These are phyloP conservation scores for Hyposmocoma kahamanoa DNA, from an alignment of 1,140 invertebrate genomes.

Conservation along the genomic window DNA sequence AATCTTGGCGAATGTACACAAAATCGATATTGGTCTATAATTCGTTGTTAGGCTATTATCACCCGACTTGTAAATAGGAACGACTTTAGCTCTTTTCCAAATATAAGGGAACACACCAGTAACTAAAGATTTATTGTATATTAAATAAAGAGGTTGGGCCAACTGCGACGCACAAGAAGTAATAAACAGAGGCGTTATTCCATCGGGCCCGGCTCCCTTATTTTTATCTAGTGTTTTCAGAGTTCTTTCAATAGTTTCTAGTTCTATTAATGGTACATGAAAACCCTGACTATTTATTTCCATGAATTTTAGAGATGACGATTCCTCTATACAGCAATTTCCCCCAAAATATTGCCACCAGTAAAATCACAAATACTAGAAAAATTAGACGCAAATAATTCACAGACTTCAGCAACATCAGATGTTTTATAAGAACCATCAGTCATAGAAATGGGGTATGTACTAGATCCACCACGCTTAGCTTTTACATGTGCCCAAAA, in stretches of 20 bases:
- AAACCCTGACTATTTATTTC: neutral
- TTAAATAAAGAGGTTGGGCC: slow-evolving; percentile 5
- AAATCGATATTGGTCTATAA: slow-evolving; percentile 27
- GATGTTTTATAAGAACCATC: neutral
- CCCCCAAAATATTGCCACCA: neutral
- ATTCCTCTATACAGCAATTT: neutral
- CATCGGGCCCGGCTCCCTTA: slow-evolving; percentile 12
- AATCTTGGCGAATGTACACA: slow-evolving; percentile 19
- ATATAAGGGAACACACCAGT: slow-evolving; percentile 13
- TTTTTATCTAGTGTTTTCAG: slow-evolving; percentile 3
- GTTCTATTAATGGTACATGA: neutral
- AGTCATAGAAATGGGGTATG: slow-evolving; percentile 2
- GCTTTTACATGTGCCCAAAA: slow-evolving; percentile 18
- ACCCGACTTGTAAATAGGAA: slow-evolving; percentile 21
- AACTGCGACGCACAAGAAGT: neutral
- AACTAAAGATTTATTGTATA: slow-evolving; percentile 15
- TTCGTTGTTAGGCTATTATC: slow-evolving; percentile 11
- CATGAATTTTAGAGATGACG: neutral
- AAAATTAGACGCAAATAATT: slow-evolving; percentile 9
- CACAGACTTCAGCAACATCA: slow-evolving; percentile 4
- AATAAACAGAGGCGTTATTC: slow-evolving; percentile 8
- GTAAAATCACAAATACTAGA: neutral
- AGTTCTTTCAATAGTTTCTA: slow-evolving; percentile 2
- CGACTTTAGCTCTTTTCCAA: slow-evolving; percentile 22
- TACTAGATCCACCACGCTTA: neutral